Evolutionary conservation across 1,140 invertebrate species (phyloP).

Genomic region (Argopecten irradians): DNA sequence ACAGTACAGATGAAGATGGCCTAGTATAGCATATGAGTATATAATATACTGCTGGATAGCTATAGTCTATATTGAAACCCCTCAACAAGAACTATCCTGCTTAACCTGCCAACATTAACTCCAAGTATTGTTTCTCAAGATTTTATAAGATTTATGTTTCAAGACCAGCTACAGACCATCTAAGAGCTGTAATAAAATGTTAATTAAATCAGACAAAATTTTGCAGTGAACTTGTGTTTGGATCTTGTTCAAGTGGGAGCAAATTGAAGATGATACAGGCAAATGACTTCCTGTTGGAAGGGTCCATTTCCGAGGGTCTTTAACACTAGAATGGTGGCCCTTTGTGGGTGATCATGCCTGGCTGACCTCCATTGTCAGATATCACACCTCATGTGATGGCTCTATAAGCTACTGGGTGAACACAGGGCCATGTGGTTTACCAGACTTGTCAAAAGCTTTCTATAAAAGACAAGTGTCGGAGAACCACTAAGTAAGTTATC

Average conservation of each 20-base stretch:
- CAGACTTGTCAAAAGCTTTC: conserved; percentile 19
- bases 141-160: background rate
- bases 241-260: background rate
- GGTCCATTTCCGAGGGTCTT: background rate
- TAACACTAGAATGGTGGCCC: background rate
- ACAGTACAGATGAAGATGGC: too few species aligned
- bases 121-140: background rate
- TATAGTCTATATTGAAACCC: too few species aligned
- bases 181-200: background rate
- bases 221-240: background rate
- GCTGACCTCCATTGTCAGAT: conserved; percentile 14
- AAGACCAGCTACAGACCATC: too few species aligned
- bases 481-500: background rate
- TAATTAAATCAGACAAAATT: conserved; percentile 11
- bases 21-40: too few species aligned
- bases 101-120: too few species aligned
- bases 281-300: background rate
- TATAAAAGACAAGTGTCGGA: background rate
- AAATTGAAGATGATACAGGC: background rate
- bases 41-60: too few species aligned
- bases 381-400: background rate
- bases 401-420: background rate
- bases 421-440: background rate
- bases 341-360: background rate
- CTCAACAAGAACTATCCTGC: too few species aligned